Evolutionary conservation across 1,140 invertebrate species (phyloP), one percentile per base, ranked within the genome.

Genomic region (Agrilus planipennis): DNA sequence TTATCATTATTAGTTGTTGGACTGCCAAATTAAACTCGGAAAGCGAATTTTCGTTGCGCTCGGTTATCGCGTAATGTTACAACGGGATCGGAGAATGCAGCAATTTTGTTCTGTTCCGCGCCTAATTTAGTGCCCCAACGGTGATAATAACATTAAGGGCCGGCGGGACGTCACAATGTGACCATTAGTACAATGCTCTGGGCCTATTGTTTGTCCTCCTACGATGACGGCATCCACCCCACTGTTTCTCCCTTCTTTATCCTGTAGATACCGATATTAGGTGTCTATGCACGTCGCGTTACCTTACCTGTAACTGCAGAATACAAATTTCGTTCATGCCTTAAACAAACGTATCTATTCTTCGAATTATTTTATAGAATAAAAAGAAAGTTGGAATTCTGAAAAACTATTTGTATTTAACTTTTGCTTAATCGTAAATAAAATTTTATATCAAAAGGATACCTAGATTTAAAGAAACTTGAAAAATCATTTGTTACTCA

Each of bases 171-270:
- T 43, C 41, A 47, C 37, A 43, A 36, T 47, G 37, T 38, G 41
- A 39, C 38, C 45, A 47, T 47, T 47, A 47, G 41, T 40, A 31
- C 29, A 44, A 47, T 47, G 42, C 36, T 43, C 37, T n/a, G 41
- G 45, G 41, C 31, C 40, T 47, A 43, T 38, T 43, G 45, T 43
- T 44, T 42, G 36, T 34, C 22, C 36, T 23, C 27, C 27, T 32
- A 41, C 18, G 37, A 28, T 27, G 23, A 25, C 16, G 15, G 15
- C 19, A 30, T 12, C 30, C 31, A 15, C 21, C 23, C 19, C 30
- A 10, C n/a, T 16, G 18, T 16, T 37, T 11, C 35, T 37, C 23
- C 11, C 35, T 11, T 20, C 21, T 25, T 20, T 7, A 25, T 21
- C 15, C 18, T 37, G 11, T 10, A 4, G 12, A 11, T 21, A 37